phyloP scores from a whole-genome alignment of 2,888 invertebrate genomes.

The Eristalis intricaria region DNA sequence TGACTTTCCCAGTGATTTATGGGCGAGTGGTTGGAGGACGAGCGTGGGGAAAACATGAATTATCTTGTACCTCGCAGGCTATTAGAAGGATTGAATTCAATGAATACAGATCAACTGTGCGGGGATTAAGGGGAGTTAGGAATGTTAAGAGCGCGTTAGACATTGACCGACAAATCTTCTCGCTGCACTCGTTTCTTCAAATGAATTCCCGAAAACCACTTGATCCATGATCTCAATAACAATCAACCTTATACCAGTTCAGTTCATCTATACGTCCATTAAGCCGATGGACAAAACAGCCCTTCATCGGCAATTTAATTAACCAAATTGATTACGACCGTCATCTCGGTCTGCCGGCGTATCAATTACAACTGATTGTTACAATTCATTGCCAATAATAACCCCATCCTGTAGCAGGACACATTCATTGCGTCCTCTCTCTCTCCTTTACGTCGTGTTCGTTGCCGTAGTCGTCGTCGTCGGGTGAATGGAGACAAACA shows the following conservation, averaged over 20 bases:
- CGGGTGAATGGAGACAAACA: neutral
- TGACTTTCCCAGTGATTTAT: slow-evolving; percentile 41
- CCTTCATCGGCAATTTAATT: slow-evolving; percentile 50
- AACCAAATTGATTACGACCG: slow-evolving; percentile 50
- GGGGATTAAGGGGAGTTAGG: neutral
- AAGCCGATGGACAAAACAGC: neutral
- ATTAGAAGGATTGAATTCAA: neutral
- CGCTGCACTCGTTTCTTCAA: too few relatives aligned
- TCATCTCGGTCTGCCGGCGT: neutral
- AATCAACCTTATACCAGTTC: neutral
- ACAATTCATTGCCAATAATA: slow-evolving; percentile 70
- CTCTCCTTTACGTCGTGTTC: neutral
- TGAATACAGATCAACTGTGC: too few relatives aligned
- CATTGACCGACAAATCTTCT: too few relatives aligned
- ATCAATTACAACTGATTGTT: slow-evolving; percentile 61
- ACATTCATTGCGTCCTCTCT: slow-evolving; percentile 50
- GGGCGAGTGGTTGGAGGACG: neutral
- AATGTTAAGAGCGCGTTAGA: neutral
- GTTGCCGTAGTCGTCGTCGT: neutral
- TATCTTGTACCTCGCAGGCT: neutral
- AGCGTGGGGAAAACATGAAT: neutral
- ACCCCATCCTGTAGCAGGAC: slow-evolving; percentile 42
- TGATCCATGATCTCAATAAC: slow-evolving; percentile 3
- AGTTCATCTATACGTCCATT: neutral
- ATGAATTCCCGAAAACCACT: neutral